These are phyloP conservation scores for Diplolepis rosae DNA, from an alignment of 2,888 invertebrate genomes.

Conservation along the genomic window DNA sequence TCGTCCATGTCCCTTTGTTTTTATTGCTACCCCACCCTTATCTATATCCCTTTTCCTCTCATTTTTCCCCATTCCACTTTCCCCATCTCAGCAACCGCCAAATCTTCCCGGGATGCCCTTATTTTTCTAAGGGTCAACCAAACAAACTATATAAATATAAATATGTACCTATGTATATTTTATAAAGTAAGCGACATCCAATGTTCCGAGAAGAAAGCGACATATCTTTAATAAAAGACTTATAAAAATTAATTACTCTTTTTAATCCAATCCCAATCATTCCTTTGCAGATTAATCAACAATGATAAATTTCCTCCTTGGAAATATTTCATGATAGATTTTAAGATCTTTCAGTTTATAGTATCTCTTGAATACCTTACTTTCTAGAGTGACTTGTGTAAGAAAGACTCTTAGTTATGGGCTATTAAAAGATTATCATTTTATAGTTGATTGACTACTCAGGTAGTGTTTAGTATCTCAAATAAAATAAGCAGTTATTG, in stretches of 20 bases:
- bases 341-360: neutral
- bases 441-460: neutral
- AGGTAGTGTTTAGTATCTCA: neutral
- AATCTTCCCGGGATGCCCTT: constrained; percentile 48
- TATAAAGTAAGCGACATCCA: constrained; percentile 50
- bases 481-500: constrained; percentile 24
- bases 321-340: neutral
- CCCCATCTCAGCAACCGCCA: constrained; percentile 50
- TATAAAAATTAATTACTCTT: constrained; percentile 52
- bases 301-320: neutral
- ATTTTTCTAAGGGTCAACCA: constrained; percentile 54
- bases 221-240: constrained; percentile 64
- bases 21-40: constrained; percentile 33
- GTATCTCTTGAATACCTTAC: neutral
- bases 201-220: constrained; percentile 51
- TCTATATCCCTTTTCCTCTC: constrained; percentile 33
- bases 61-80: constrained; percentile 34
- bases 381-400: neutral
- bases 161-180: constrained; percentile 59
- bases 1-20: constrained; percentile 39
- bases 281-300: neutral
- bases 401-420: neutral
- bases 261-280: neutral
- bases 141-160: constrained; percentile 47
- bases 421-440: constrained; percentile 2